Conservation (phyloP, 2,113 vertebrate genomes). For the Ageneiosus marmoratus region DNA sequence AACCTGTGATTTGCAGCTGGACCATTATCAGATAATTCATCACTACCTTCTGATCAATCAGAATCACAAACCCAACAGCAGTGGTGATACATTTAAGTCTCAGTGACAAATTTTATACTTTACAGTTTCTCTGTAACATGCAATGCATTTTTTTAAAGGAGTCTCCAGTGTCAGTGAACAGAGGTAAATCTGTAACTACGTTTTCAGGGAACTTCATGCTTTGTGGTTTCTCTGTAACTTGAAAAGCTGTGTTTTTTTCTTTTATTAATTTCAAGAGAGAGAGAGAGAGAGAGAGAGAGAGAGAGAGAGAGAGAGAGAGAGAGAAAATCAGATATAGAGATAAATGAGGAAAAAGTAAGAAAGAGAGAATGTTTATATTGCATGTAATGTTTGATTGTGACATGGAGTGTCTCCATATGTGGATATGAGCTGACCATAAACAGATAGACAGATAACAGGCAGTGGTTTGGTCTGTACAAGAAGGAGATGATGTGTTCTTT, state of each 20-base stretch:
- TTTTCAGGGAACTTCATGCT: too few species aligned
- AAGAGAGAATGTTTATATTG: neutral
- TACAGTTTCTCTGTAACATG: neutral
- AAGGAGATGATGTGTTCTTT: neutral
- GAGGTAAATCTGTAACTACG: too few species aligned
- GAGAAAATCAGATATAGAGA: neutral
- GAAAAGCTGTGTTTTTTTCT: too few species aligned
- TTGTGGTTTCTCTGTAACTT: too few species aligned
- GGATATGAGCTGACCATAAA: constrained; percentile 12
- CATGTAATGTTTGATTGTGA: constrained; percentile 8
- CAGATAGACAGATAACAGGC: constrained; percentile 2
- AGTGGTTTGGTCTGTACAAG: constrained; percentile 17
- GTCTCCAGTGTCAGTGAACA: too few species aligned
- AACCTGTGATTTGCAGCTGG: neutral
- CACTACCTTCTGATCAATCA: neutral
- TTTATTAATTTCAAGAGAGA: too few species aligned
- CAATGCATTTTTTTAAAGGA: too few species aligned
- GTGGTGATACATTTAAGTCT: neutral
- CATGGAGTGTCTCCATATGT: neutral
- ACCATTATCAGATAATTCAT: too few species aligned
- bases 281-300: neutral
- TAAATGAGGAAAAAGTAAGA: too few species aligned
- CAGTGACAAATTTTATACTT: neutral
- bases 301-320: neutral
- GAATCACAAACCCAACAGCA: neutral